Percentiles rank a stretch among this genome's conserved stretches.
These are phyloP conservation scores for Acrobasis consociella DNA, from an alignment of 2,888 invertebrate genomes.

Conservation along the genomic window DNA sequence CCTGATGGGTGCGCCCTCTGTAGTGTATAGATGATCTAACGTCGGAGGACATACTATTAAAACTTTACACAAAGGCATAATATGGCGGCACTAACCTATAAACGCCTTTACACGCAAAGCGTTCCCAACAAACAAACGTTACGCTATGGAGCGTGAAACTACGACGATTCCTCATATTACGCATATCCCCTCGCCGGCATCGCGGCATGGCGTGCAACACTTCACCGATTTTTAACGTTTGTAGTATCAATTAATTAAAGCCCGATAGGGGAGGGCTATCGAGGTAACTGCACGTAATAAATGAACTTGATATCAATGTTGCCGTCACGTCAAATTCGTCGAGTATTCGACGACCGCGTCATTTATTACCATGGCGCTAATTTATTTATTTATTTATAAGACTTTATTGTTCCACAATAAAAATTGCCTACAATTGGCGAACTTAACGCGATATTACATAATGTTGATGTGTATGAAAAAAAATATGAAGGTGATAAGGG, in stretches of 20 bases:
- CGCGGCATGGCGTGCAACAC: slow-evolving; percentile 53
- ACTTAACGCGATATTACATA: no score
- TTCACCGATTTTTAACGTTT: slow-evolving; percentile 63
- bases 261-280: slow-evolving; percentile 48
- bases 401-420: no score
- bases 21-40: no score
- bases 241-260: slow-evolving; percentile 71
- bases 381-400: no score
- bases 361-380: slow-evolving; percentile 2
- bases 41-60: no score
- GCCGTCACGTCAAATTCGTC: slow-evolving; percentile 46
- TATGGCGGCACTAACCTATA: background rate
- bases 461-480: no score
- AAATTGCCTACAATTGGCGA: no score
- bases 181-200: slow-evolving; percentile 20
- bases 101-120: background rate
- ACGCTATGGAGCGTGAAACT: slow-evolving; percentile 18
- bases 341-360: slow-evolving; percentile 9
- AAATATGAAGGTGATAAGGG: no score
- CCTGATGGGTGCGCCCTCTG: no score
- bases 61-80: background rate
- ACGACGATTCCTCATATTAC: slow-evolving; percentile 18
- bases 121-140: background rate
- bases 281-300: slow-evolving; percentile 46
- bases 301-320: slow-evolving; percentile 47